Evolutionary conservation across 2,888 invertebrate species (phyloP), one percentile per base, ranked within the genome.

Genomic region (Chymomyza caudatula): DNA sequence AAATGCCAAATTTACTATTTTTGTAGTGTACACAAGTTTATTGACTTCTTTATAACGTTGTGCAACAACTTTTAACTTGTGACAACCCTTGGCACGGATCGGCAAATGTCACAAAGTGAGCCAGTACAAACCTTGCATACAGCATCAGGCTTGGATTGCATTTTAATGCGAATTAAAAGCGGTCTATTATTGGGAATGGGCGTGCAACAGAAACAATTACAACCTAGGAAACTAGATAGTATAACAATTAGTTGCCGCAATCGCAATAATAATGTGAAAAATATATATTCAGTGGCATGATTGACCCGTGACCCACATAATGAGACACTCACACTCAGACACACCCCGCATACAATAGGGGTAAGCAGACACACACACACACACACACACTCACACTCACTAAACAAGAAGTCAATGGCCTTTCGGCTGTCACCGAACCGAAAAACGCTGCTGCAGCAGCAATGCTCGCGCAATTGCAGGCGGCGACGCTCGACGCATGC

Each of bases 271-370:
- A 71, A 71, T 71, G 71, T 63, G 53, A 71, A 56, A 57, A 19
- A 19, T 52, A 53, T 53, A 54, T 67, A 73, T 73, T 70, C 57
- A 67, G 63, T 71, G 71, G 72, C 74, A 65, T 56, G 73, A 68
- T 74, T 80, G 80, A 80, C 80, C 85, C 80, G 80, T 85, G 80
- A 80, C 85, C 80, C 80, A 80, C 80, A 80, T 75, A 73, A 71
- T 76, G 68, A 62, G 49, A 22, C 61, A 25, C 67, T 22, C 52
- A 65, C 65, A 70, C 59, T 60, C 51, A 42, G 55, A 60, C 65
- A 61, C 84, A 65, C 80, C 82, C 82, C 23, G 15, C 29, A 37
- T 37, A 77, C 80, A 80, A 68, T 51, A 52, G 22, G 22, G 8
- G 47, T 25, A 19, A 15, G 6, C 17, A 15, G 17, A 44, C 13